Evolutionary conservation across 2,888 invertebrate genomes (phyloP).

Genomic region (Ferdinandea cuprea): DNA sequence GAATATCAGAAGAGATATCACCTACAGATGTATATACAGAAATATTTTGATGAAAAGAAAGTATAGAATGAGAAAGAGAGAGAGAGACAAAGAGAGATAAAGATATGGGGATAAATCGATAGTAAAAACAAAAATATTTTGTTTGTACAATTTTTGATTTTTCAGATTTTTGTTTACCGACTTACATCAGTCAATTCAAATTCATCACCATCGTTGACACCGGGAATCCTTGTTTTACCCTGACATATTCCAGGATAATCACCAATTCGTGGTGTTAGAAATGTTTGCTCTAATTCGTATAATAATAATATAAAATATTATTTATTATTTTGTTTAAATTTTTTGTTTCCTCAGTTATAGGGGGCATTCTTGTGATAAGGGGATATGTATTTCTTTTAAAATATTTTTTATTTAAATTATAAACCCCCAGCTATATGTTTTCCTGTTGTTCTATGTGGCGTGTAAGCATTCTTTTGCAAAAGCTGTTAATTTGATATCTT

Average conservation of each 20-base stretch:
- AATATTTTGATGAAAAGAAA: conserved; percentile 71
- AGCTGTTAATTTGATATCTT: neutral
- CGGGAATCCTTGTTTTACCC: conserved; percentile 97
- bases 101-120: conserved; percentile 61
- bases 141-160: conserved; percentile 61
- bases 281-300: conserved; percentile 88
- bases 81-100: conserved; percentile 36
- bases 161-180: conserved; percentile 79
- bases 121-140: conserved; percentile 58
- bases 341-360: conserved; percentile 73
- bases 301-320: conserved; percentile 47
- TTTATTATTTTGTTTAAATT: conserved; percentile 16
- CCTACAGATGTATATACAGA: conserved; percentile 79
- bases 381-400: neutral
- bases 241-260: conserved; percentile 96
- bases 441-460: conserved; percentile 7
- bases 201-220: conserved; percentile 96
- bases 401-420: conserved; percentile 7
- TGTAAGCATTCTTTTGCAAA: conserved; percentile 44
- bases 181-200: conserved; percentile 94
- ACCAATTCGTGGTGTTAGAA: conserved; percentile 92
- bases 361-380: neutral
- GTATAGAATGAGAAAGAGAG: conserved; percentile 48
- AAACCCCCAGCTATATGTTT: conserved; percentile 14
- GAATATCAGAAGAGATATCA: conserved; percentile 82